Percentiles rank a stretch among this genome's conserved stretches.
Conservation (phyloP, 2,888 invertebrate species). For the Polydesmus complanatus region DNA sequence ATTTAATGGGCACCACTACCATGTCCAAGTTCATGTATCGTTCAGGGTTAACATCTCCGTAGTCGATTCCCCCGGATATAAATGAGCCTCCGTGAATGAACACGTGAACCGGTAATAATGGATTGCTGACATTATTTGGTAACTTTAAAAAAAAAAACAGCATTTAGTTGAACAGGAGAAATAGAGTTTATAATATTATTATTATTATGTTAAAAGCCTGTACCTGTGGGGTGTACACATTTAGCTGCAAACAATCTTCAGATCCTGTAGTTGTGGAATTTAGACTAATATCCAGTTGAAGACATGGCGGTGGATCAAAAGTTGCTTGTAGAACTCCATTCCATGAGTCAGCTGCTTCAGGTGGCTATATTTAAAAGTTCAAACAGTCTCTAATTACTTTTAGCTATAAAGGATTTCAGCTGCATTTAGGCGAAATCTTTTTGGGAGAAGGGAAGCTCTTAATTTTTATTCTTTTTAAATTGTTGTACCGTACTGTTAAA, state of each 20-base stretch:
- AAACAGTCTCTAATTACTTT: no score
- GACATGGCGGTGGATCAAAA: conserved; percentile 3
- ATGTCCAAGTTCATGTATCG: conserved; percentile 10
- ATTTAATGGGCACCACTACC: conserved; percentile 13
- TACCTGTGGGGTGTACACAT: conserved; percentile 12
- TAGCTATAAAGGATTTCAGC: no score
- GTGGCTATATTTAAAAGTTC: no score
- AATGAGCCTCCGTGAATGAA: conserved; percentile 14
- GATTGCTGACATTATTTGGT: neutral
- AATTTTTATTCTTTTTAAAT: no score
- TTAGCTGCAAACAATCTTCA: conserved; percentile 13
- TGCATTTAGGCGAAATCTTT: no score
- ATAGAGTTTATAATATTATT: neutral
- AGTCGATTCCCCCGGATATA: neutral
- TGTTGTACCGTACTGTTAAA: no score
- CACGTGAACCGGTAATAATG: conserved; percentile 4
- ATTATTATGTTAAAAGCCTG: no score
- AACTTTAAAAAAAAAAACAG: no score
- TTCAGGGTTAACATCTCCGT: neutral
- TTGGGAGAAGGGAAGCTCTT: no score
- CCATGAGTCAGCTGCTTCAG: conserved; percentile 8
- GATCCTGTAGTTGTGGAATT: neutral
- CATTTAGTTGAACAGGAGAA: neutral
- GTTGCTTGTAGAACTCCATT: conserved; percentile 2
- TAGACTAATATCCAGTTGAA: no score